Percentiles rank a stretch among this genome's conserved stretches.
Evolutionary conservation across 2,888 invertebrate species (phyloP).

Genomic region (Lapara coniferarum): DNA sequence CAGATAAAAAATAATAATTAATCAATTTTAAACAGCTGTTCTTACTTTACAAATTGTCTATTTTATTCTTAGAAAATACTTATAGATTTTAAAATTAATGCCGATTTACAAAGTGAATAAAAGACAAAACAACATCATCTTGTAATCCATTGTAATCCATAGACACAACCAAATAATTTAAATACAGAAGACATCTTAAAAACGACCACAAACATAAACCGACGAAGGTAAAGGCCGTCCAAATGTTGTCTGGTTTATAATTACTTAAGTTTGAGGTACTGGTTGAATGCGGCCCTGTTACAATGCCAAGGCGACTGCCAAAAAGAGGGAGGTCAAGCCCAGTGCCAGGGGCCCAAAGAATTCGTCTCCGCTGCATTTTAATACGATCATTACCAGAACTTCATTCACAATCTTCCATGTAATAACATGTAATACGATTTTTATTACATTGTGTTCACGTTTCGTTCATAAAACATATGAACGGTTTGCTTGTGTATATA

Average conservation of each 20-base stretch:
- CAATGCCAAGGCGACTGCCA: conserved; percentile 82
- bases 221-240: conserved; percentile 53
- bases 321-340: conserved; percentile 72
- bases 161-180: not conserved
- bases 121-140: not conserved
- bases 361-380: conserved; percentile 57
- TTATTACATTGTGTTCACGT: not conserved
- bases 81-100: not conserved
- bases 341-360: conserved; percentile 81
- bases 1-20: not conserved
- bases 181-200: conserved; percentile 9
- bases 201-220: conserved; percentile 20
- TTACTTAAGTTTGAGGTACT: conserved; percentile 59
- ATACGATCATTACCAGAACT: conserved; percentile 27
- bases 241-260: conserved; percentile 42
- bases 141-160: not conserved
- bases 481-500: not conserved
- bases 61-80: not conserved
- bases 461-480: not conserved
- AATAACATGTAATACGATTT: conserved; percentile 4
- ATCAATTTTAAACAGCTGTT: not conserved
- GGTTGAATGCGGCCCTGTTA: conserved; percentile 62
- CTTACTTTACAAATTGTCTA: not conserved
- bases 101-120: not conserved
- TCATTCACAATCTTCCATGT: not conserved